These are phyloP conservation scores for Carcinoscorpius rotundicauda DNA, from an alignment of 1,140 invertebrate genomes.

Conservation along the genomic window DNA sequence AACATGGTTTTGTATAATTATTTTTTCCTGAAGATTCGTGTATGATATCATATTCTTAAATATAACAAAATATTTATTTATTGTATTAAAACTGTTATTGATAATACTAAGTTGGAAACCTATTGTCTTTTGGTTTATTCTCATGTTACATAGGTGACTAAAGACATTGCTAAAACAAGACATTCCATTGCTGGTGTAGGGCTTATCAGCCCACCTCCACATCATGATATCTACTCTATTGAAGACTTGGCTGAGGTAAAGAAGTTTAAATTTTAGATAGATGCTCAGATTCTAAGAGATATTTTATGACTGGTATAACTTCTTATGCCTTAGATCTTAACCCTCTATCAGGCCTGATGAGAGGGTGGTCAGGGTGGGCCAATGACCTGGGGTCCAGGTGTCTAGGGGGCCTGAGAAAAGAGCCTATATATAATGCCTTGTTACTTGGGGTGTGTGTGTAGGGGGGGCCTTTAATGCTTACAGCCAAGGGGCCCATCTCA, in stretches of 20 bases:
- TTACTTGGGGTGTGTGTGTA: too few species aligned
- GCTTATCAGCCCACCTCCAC: conserved; percentile 93
- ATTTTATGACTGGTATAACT: neutral
- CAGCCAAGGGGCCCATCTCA: too few species aligned
- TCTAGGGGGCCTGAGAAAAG: too few species aligned
- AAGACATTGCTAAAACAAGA: conserved; percentile 87
- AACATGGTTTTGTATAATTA: neutral
- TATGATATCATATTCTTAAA: neutral
- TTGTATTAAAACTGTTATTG: neutral
- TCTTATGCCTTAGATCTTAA: too few species aligned
- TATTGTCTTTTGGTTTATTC: neutral
- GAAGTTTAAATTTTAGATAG: neutral
- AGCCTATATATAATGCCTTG: too few species aligned
- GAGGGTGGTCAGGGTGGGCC: too few species aligned
- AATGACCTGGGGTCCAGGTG: too few species aligned
- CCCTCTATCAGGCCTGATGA: too few species aligned
- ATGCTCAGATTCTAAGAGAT: too few species aligned
- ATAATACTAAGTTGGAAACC: neutral
- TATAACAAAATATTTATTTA: neutral
- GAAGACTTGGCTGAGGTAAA: conserved; percentile 84
- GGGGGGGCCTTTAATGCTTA: too few species aligned
- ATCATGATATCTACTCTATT: conserved; percentile 99
- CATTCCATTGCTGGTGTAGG: conserved; percentile 97
- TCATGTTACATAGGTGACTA: conserved; percentile 52
- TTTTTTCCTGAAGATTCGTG: conserved; percentile 4